Evolutionary conservation across 2,113 vertebrate species (phyloP), one percentile per base, ranked within the genome.

Genomic region (Lagenorhynchus albirostris): DNA sequence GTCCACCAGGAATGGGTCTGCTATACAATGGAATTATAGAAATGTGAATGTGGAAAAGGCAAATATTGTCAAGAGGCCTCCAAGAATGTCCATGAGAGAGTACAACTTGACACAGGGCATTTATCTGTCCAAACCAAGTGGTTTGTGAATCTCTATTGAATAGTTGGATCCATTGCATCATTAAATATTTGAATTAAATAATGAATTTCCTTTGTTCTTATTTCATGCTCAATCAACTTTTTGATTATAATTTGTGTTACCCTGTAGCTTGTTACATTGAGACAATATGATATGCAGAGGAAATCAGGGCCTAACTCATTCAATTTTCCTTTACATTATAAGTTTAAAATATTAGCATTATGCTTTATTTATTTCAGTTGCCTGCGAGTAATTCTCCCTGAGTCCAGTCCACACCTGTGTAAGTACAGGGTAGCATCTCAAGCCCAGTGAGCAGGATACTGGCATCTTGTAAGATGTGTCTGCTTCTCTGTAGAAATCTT

Each of bases 221-320:
- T 97, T 97, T 93, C 90, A 96, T 91, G 77, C 87, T 96, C 86
- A 95, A 44, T 94, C 92, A 94, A 38, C 20, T 92, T 96, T 97
- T 89, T 85, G 14, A 97, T 95, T 89, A 79, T 79, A 94, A 74
- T 92, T 73, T 91, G 29, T 77, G 13, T 96, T 94, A 55, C 7
- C 58, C 38, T 79, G 5, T 79, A 89, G n/a, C n/a, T 92, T 76
- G 13, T 87, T 94, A 73, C 67, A 41, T 77, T 85, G 62, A 94
- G 36, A 86, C 82, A 96, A 92, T 85, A 71, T 81, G 62, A 93
- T 71, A 89, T 9, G 17, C 76, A 92, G 70, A 89, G 71, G n/a
- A 94, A 36, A 82, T 31, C 31, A 55, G n/a, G n/a, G 33, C 44
- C 68, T 80, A 86, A 91, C 3, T 70, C 13, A 60, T 20, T 82